Base-by-base conservation (phyloP, 2,113 vertebrate genomes). In the Paraplagusia blochii region DNA sequence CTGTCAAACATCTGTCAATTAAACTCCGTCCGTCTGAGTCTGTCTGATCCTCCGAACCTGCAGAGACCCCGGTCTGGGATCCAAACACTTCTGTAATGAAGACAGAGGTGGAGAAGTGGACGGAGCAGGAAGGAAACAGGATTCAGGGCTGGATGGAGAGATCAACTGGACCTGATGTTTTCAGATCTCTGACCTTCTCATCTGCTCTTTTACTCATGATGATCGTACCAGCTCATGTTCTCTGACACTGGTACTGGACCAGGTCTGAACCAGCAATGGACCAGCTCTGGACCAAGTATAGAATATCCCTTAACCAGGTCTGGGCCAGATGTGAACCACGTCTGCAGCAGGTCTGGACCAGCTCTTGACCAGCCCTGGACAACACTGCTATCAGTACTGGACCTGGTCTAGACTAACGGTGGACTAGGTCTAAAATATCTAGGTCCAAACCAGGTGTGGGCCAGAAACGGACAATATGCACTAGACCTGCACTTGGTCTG, bases 1-100 rank as follows among this genome's bases (percentile, higher is more conserved):
- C 39, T 74, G 45, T 9, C n/a, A 40, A n/a, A 44, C 57, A 49
- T 76, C 66, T 74, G 71, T 83, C 74, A 78, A 81, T 81, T 80
- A 77, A 72, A 66, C 63, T 53, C 34, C 54, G 51, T 55, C 73
- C 9, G 58, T 53, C 49, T 77, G 72, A 70, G 69, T 75, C 69
- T 12, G 52, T 75, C 74, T 82, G 71, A 82, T 81, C 69, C 77
- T 33, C 17, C 43, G 68, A 57, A 65, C 47, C 63, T 12, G 8
- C 22, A 13, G 44, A 62, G 68, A 54, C 59, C 29, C 16, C 17
- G 35, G 33, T 44, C 36, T 39, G n/a, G 7, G 4, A 58, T 47
- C 38, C 46, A 35, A 49, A 44, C 67, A 54, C 36, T 43, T 63
- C 72, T 64, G 49, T 56, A 72, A 59, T 71, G 57, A 68, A 61